Evolutionary conservation across 2,797 vertebrate genomes (phyloP).

Genomic region (Acanthopagrus latus): DNA sequence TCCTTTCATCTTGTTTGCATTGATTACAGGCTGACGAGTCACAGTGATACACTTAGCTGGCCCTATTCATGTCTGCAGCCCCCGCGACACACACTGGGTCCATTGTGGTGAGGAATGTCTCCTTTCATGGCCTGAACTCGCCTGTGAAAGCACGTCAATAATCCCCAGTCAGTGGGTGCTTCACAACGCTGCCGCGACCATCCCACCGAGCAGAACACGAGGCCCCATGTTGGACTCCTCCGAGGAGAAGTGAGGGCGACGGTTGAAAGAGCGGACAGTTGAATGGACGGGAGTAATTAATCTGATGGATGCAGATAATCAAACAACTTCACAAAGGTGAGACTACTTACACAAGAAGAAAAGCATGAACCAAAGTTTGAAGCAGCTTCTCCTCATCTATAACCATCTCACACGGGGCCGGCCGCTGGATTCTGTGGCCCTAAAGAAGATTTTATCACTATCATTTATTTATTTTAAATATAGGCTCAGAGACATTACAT

Average conservation of each 20-base stretch:
- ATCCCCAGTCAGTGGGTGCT: conserved; percentile 83
- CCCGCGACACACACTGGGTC: conserved; percentile 84
- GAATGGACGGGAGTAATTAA: conserved; percentile 68
- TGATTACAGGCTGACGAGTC: conserved; percentile 87
- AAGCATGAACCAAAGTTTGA: conserved; percentile 47
- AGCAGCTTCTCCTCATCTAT: conserved; percentile 33
- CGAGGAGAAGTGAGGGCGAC: conserved; percentile 66
- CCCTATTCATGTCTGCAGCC: conserved; percentile 81
- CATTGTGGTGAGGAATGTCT: conserved; percentile 89
- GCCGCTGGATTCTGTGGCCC: too few relatives aligned
- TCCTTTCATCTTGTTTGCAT: conserved; percentile 88
- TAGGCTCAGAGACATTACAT: too few relatives aligned
- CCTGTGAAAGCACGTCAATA: conserved; percentile 88
- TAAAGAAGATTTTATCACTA: too few relatives aligned
- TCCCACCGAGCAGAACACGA: conserved; percentile 63
- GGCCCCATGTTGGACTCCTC: conserved; percentile 75
- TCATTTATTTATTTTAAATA: too few relatives aligned
- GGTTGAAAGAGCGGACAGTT: conserved; percentile 40
- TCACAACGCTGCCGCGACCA: conserved; percentile 76
- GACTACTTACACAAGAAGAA: conserved; percentile 33
- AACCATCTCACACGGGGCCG: conserved; percentile 25
- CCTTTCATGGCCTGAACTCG: conserved; percentile 88
- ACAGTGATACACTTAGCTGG: conserved; percentile 82
- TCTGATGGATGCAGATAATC: conserved; percentile 71
- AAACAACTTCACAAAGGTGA: conserved; percentile 54